A percentile compares a stretch with the other conserved stretches of the same genome.
These are phyloP conservation scores for Agrochola lota DNA, from an alignment of 2,888 invertebrate genomes.

Conservation along the genomic window DNA sequence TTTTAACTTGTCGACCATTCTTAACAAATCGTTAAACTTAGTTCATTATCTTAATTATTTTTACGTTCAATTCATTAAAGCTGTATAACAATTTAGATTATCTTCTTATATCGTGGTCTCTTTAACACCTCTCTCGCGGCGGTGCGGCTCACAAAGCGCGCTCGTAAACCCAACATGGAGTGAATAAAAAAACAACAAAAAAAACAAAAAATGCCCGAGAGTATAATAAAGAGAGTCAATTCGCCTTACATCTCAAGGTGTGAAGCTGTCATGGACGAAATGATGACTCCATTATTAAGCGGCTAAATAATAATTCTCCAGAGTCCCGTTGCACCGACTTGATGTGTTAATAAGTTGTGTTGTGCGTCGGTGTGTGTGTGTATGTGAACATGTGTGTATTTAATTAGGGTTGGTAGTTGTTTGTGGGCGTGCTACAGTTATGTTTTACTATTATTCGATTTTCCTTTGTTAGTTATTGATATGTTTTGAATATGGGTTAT, in stretches of 20 bases:
- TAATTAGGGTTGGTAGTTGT: conserved; percentile 74
- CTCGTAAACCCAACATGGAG: conserved; percentile 82
- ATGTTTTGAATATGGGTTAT: conserved; percentile 56
- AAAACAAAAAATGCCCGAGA: conserved; percentile 70
- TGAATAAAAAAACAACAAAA: conserved; percentile 71
- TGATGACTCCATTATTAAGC: conserved; percentile 90
- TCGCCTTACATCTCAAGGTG: conserved; percentile 86
- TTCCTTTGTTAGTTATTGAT: conserved; percentile 66
- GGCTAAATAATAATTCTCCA: conserved; percentile 85
- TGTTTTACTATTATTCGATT: conserved; percentile 60
- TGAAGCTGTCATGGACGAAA: conserved; percentile 89
- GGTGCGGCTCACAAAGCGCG: conserved; percentile 78
- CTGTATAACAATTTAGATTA: conserved; percentile 79
- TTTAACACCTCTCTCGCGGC: conserved; percentile 84
- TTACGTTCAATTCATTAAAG: conserved; percentile 81
- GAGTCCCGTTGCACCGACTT: conserved; percentile 78
- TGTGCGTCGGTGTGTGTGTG: conserved; percentile 67
- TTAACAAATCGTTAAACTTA: conserved; percentile 72
- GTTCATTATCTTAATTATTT: conserved; percentile 82
- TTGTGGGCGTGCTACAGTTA: conserved; percentile 65
- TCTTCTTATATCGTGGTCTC: conserved; percentile 81
- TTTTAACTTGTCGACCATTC: conserved; percentile 63
- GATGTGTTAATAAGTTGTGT: conserved; percentile 82
- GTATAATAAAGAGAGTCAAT: conserved; percentile 87
- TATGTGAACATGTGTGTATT: conserved; percentile 67